Evolutionary conservation across 2,888 invertebrate species (phyloP), one percentile per base, ranked within the genome.

Genomic region (Chloroclystis v-ata): DNA sequence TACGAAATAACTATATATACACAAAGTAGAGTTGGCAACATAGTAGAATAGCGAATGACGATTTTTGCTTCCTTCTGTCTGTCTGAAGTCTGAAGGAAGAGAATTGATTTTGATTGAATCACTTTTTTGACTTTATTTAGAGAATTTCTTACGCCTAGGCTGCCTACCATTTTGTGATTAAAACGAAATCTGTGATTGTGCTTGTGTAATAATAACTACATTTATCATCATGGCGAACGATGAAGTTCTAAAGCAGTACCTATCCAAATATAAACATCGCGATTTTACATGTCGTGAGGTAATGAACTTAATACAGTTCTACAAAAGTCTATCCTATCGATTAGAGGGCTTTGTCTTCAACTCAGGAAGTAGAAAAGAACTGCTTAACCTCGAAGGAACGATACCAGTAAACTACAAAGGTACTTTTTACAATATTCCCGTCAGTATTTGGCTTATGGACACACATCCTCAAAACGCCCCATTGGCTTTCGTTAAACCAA

Each of bases 401-500:
- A 95, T 98, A 66, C 98, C 98, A 32, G 96, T 98, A 1, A 89
- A 90, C 43, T 98, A 94, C 74, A 97, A 95, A 91, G 95, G 96
- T 84, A 88, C 90, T 48, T 91, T 89, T 35, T 99, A 99, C 83
- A 97, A 99, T 84, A 99, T 99, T 77, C 99, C 99, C 9, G 92
- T 99, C 29, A 94, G 95, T 72, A 93, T 99, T 66, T 99, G 97
- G 96, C 75, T 99, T 39, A 94, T 97, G 92, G 97, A 99, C 72
- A 98, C 97, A 3, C 97, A 99, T 89, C 99, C 99, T 0, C 93
- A 95, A 73, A 95, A 97, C 85, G 97, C 98, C 26, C 99, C 99
- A 0, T 93, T 99, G 84, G 95, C 95, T 72, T 96, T 93, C 69
- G 98, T 99, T 0, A 95, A 93, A 78, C 99, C 99, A 7, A 99